A percentile compares a stretch with the other conserved stretches of the same genome.
These are phyloP conservation scores for Dasypus novemcinctus DNA, from an alignment of 2,113 vertebrate genomes.

Conservation along the genomic window DNA sequence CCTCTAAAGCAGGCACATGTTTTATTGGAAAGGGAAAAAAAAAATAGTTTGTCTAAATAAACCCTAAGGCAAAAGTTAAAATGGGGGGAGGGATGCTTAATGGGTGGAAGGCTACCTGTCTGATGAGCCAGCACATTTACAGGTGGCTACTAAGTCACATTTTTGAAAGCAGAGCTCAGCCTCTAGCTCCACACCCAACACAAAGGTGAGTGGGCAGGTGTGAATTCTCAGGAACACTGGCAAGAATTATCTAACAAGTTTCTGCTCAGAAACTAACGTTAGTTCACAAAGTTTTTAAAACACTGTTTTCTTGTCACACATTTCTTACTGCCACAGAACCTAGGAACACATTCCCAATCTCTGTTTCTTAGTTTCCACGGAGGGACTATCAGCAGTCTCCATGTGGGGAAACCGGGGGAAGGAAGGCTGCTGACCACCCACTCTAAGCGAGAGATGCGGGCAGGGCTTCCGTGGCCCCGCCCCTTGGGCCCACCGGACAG, in stretches of 20 bases:
- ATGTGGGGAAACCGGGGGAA: rapidly evolving
- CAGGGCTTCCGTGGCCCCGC: not conserved
- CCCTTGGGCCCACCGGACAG: not conserved
- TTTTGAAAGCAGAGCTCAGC: not conserved
- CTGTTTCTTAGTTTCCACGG: not conserved
- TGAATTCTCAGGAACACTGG: not conserved
- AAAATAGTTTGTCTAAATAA: slow-evolving; percentile 23
- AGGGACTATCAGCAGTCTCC: not conserved
- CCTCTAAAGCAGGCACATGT: slow-evolving; percentile 44
- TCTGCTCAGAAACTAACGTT: not conserved
- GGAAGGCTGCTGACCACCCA: not conserved
- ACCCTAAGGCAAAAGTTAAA: not conserved
- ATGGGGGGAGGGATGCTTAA: not conserved
- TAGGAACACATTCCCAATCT: not conserved
- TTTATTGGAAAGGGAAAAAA: slow-evolving; percentile 37
- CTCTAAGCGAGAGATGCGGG: rapidly evolving
- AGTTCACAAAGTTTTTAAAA: not conserved
- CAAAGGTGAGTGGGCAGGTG: not conserved
- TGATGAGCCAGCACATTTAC: not conserved
- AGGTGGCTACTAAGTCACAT: not conserved
- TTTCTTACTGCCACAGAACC: not conserved
- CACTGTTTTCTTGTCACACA: rapidly evolving
- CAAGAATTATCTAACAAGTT: not conserved
- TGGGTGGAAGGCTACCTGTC: not conserved
- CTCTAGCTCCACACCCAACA: not conserved